These are phyloP conservation scores for Hyposoter dolosus DNA, from an alignment of 2,888 invertebrate species.

Conservation along the genomic window DNA sequence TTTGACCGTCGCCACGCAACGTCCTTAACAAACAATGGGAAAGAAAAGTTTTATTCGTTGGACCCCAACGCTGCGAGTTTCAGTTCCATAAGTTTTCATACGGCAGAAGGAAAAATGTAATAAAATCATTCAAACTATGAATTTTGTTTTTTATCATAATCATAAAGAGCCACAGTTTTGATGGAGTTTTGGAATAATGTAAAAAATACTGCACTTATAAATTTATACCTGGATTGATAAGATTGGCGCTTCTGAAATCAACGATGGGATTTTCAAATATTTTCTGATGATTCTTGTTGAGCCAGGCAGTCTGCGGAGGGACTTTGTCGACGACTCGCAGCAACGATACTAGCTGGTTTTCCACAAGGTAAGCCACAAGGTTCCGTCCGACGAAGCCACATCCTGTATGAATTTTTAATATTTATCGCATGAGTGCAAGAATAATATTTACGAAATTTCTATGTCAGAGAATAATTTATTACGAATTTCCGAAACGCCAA, in stretches of 20 bases:
- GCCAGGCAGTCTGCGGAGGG: constrained; percentile 96
- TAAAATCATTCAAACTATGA: background rate
- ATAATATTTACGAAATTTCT: background rate
- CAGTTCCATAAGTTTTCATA: background rate
- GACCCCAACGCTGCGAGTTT: background rate
- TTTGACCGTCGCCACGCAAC: no score
- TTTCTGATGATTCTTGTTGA: constrained; percentile 90
- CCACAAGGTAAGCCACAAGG: constrained; percentile 92
- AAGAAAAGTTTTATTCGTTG: background rate
- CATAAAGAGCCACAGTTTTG: background rate
- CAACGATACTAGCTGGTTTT: constrained; percentile 90
- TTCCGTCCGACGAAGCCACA: constrained; percentile 97
- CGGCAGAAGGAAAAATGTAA: no score
- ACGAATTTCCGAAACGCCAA: background rate
- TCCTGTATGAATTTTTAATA: constrained; percentile 86
- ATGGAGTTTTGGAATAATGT: background rate
- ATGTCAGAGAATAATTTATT: background rate
- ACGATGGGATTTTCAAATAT: constrained; percentile 91
- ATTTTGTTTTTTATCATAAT: background rate
- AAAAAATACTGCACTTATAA: background rate
- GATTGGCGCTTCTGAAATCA: constrained; percentile 96
- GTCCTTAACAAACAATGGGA: no score
- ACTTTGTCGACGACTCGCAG: constrained; percentile 96
- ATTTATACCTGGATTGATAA: constrained; percentile 92
- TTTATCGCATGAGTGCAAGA: constrained; percentile 15